Evolutionary conservation across 2,888 invertebrate species (phyloP).

Genomic region (Aspidiotus destructor): DNA sequence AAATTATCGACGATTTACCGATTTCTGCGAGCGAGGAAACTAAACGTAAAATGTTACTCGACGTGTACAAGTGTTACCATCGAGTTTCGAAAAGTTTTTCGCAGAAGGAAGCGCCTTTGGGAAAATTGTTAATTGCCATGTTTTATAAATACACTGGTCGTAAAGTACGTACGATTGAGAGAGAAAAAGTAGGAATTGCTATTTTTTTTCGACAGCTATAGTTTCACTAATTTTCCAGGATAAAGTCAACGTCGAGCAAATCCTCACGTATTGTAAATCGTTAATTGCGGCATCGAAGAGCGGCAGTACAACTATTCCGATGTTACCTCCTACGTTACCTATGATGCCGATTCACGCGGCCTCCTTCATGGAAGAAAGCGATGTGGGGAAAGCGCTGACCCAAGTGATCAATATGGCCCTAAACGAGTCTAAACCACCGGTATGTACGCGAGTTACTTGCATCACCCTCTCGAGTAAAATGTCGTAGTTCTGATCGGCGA

Average conservation of each 20-base stretch:
- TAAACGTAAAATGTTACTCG: slow-evolving; percentile 33
- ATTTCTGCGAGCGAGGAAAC: slow-evolving; percentile 19
- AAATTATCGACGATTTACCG: slow-evolving; percentile 26
- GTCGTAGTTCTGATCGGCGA: neutral
- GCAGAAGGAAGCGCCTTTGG: slow-evolving; percentile 30
- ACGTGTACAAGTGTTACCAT: slow-evolving; percentile 33
- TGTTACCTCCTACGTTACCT: no score
- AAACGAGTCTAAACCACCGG: neutral
- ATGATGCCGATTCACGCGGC: neutral
- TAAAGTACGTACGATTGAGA: slow-evolving; percentile 29
- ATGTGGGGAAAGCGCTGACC: neutral
- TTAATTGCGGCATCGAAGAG: neutral
- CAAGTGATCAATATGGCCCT: neutral
- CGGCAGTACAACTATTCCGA: neutral
- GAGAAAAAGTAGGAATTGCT: no score
- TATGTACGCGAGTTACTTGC: slow-evolving; percentile 5
- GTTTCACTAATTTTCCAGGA: slow-evolving; percentile 3
- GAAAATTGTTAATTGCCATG: slow-evolving; percentile 26
- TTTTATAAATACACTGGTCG: slow-evolving; percentile 31
- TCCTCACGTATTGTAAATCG: slow-evolving; percentile 18
- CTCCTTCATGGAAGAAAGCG: neutral
- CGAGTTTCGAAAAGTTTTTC: slow-evolving; percentile 30
- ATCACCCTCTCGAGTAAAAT: neutral
- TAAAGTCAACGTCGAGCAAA: slow-evolving; percentile 17
- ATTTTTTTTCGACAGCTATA: no score